phyloP scores from a whole-genome alignment of 1,140 invertebrate species.

The Macrocentrus cingulum region DNA sequence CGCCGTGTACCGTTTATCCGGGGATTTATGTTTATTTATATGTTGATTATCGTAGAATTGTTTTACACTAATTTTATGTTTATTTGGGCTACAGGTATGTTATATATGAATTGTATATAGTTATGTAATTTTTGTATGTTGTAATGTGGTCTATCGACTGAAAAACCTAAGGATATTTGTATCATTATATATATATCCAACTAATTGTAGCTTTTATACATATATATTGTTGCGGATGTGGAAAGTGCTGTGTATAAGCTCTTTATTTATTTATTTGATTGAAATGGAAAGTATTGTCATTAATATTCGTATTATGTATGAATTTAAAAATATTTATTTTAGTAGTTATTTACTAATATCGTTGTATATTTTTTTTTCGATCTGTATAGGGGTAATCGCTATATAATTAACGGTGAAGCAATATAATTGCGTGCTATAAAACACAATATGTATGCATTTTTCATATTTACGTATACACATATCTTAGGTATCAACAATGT shows the following conservation, averaged over 20 bases:
- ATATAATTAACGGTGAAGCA: background rate
- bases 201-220: background rate
- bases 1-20: background rate
- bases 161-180: too few relatives aligned
- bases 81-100: background rate
- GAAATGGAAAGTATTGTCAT: background rate
- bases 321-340: conserved; percentile 1
- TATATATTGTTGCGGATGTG: too few relatives aligned
- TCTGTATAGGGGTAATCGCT: background rate
- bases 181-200: background rate
- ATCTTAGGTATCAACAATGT: too few relatives aligned
- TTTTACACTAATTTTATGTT: background rate
- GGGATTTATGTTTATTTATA: background rate
- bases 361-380: background rate
- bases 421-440: too few relatives aligned
- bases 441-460: too few relatives aligned
- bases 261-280: background rate
- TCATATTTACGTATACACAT: too few relatives aligned
- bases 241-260: background rate
- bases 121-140: too few relatives aligned
- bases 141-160: too few relatives aligned
- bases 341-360: background rate
- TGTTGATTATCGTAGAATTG: background rate
- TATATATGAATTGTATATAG: too few relatives aligned
- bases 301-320: background rate